Evolutionary conservation across 2,797 vertebrate genomes (phyloP).

Genomic region (Pangasius sanitwongsei): DNA sequence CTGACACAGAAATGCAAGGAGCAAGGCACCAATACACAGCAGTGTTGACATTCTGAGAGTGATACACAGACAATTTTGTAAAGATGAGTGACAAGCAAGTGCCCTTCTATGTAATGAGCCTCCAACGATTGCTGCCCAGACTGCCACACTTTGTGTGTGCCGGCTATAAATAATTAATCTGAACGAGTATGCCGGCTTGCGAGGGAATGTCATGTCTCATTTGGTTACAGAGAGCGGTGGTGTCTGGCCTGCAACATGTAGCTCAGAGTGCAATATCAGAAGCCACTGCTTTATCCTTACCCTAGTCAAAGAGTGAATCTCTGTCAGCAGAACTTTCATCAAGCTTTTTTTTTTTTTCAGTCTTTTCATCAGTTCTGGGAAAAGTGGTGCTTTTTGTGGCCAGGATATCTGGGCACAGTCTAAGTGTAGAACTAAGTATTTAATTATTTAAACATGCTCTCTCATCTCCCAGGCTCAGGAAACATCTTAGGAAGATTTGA

Average conservation of each 20-base stretch:
- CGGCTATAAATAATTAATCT: slow-evolving; percentile 78
- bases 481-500: slow-evolving; percentile 13
- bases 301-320: slow-evolving; percentile 52
- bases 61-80: slow-evolving; percentile 62
- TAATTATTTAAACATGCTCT: slow-evolving; percentile 56
- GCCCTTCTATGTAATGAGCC: slow-evolving; percentile 75
- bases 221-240: slow-evolving; percentile 62
- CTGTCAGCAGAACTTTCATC: slow-evolving; percentile 48
- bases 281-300: slow-evolving; percentile 56
- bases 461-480: slow-evolving; percentile 40
- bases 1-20: not conserved
- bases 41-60: slow-evolving; percentile 50
- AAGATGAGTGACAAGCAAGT: slow-evolving; percentile 72
- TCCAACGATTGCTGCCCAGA: slow-evolving; percentile 71
- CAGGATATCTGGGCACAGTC: slow-evolving; percentile 46
- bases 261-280: slow-evolving; percentile 61
- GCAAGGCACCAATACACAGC: slow-evolving; percentile 16
- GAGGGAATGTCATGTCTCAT: slow-evolving; percentile 74
- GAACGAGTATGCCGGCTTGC: slow-evolving; percentile 66
- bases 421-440: slow-evolving; percentile 47
- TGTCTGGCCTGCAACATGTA: slow-evolving; percentile 61
- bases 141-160: slow-evolving; percentile 70
- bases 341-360: not conserved
- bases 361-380: slow-evolving; percentile 44
- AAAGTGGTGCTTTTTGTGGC: slow-evolving; percentile 48